Percentiles rank a stretch among this genome's conserved stretches.
phyloP scores from a whole-genome alignment of 2,113 vertebrate genomes.

The Apus apus region DNA sequence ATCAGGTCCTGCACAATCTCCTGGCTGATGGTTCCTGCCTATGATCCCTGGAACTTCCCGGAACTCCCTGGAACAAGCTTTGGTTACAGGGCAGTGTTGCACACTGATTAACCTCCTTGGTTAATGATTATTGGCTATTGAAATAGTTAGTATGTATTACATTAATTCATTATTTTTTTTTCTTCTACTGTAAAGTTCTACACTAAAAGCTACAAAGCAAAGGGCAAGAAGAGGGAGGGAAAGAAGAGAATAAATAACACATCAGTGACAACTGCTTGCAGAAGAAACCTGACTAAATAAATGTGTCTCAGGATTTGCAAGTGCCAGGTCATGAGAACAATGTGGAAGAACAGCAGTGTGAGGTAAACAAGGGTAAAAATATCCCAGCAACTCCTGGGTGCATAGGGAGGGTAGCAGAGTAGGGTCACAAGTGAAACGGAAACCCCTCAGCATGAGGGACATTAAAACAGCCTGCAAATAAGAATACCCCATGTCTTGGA shows the following conservation, averaged over 20 bases:
- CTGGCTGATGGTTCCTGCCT: not conserved
- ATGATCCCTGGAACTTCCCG: not conserved
- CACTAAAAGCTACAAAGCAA: not conserved
- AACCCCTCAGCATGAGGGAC: not conserved
- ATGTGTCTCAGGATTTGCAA: not conserved
- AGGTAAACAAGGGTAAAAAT: not conserved
- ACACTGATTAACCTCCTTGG: not conserved
- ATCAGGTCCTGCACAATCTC: not conserved
- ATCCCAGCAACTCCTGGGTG: not conserved
- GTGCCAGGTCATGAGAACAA: not conserved
- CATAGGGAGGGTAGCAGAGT: not conserved
- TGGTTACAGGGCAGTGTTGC: not conserved
- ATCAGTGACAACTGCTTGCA: not conserved
- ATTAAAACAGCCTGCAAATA: not conserved
- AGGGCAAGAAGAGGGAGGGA: not conserved
- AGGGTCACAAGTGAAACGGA: not conserved
- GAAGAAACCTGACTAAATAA: not conserved
- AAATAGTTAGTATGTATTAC: not conserved
- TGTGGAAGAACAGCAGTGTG: accelerated
- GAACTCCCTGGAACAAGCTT: not conserved
- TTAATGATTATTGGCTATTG: not conserved
- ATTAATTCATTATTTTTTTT: not conserved
- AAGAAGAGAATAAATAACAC: not conserved
- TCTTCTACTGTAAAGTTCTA: not conserved
- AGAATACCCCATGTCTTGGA: not conserved